These are phyloP conservation scores for Tupiocoris notatus DNA, from an alignment of 2,888 invertebrate genomes.

Conservation along the genomic window DNA sequence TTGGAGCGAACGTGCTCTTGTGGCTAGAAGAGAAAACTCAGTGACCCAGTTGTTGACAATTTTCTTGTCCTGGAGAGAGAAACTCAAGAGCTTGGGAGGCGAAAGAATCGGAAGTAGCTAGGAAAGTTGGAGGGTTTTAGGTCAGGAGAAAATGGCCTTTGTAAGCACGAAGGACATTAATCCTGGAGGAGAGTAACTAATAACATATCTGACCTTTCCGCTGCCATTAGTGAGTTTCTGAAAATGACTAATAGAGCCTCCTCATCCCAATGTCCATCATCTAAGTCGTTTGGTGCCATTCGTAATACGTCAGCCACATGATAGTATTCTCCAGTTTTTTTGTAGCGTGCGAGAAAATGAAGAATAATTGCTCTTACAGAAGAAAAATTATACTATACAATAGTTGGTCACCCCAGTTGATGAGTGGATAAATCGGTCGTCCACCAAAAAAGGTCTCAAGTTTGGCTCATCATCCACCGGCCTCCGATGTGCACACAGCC, in stretches of 20 bases:
- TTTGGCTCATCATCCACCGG: background rate
- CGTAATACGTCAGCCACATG: too few relatives aligned
- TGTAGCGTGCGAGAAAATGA: too few relatives aligned
- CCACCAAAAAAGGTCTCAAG: too few relatives aligned
- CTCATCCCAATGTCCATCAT: background rate
- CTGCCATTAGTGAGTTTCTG: background rate
- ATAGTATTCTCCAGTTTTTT: too few relatives aligned
- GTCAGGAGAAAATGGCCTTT: background rate
- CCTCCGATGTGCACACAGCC: background rate
- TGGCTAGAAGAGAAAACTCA: background rate
- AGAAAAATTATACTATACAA: too few relatives aligned
- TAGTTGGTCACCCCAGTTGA: too few relatives aligned
- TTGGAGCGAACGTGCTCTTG: background rate
- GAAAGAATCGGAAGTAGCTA: background rate
- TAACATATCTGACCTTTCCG: background rate
- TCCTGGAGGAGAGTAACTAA: background rate
- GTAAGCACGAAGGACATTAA: background rate
- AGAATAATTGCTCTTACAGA: too few relatives aligned
- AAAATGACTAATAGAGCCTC: background rate
- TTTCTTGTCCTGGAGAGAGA: conserved; percentile 2
- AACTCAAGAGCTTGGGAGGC: background rate
- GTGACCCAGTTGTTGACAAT: conserved; percentile 22
- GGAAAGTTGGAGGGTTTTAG: background rate
- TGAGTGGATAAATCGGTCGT: too few relatives aligned
- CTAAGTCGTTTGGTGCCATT: too few relatives aligned